Conservation (phyloP, 2,888 invertebrate genomes). For the Drosophila meridionalis region DNA sequence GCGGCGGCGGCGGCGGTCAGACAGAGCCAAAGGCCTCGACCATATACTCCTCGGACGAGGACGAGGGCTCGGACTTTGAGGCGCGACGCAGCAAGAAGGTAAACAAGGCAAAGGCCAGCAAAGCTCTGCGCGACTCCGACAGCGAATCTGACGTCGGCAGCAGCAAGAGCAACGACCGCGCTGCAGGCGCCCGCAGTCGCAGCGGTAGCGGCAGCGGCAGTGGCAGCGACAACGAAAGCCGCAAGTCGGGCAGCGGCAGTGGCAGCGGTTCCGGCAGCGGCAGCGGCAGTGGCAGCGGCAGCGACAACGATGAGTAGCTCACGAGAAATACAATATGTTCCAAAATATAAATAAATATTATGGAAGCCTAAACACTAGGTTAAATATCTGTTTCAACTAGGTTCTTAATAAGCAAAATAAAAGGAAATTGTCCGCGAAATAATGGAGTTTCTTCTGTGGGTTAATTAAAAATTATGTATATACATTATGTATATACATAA, state of each 20-base stretch:
- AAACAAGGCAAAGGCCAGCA: constrained; percentile 91
- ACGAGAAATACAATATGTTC: neutral
- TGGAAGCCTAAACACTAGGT: neutral
- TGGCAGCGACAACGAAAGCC: constrained; percentile 41
- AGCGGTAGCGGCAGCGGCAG: constrained; percentile 54
- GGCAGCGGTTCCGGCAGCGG: constrained; percentile 67
- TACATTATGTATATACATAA: neutral
- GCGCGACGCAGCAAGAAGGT: constrained; percentile 89
- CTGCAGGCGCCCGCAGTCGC: constrained; percentile 48
- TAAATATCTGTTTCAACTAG: neutral
- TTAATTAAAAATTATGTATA: neutral
- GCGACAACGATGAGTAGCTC: constrained; percentile 64
- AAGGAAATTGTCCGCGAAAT: neutral
- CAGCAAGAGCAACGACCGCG: constrained; percentile 68
- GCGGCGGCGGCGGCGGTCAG: constrained; percentile 35
- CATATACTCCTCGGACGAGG: constrained; percentile 95
- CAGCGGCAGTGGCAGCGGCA: constrained; percentile 66
- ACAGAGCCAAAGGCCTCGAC: constrained; percentile 86
- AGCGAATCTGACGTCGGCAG: constrained; percentile 85
- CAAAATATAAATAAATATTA: neutral
- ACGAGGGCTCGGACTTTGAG: constrained; percentile 91
- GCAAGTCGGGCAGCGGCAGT: constrained; percentile 60
- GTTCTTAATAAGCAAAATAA: neutral
- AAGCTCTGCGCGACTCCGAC: constrained; percentile 92
- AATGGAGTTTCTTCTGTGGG: neutral